Percentiles rank a stretch among this genome's conserved stretches.
Evolutionary conservation across 1,140 invertebrate species (phyloP).

Genomic region (Lordiphosa clarofinis): DNA sequence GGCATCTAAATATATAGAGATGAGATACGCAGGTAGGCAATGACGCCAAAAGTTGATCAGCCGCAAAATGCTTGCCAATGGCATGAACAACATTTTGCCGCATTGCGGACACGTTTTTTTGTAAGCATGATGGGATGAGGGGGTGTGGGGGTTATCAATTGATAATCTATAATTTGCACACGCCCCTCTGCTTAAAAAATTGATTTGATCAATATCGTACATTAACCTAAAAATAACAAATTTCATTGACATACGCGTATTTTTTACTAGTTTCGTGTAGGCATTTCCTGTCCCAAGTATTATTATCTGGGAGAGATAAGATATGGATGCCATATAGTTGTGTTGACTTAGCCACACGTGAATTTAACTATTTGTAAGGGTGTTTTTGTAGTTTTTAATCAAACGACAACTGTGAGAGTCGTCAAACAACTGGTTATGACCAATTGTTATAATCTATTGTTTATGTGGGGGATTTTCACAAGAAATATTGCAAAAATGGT

Average conservation of each 20-base stretch:
- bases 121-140: too few species aligned
- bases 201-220: slow-evolving; percentile 32
- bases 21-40: slow-evolving; percentile 27
- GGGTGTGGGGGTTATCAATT: slow-evolving; percentile 2
- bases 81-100: too few species aligned
- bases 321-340: neutral
- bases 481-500: too few species aligned
- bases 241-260: slow-evolving; percentile 18
- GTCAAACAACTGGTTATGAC: neutral
- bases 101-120: too few species aligned
- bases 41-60: slow-evolving; percentile 43
- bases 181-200: slow-evolving; percentile 8
- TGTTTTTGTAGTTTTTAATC: slow-evolving; percentile 3
- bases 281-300: slow-evolving; percentile 5
- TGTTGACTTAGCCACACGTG: neutral
- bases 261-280: neutral
- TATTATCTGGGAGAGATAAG: slow-evolving; percentile 4
- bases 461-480: neutral
- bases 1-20: slow-evolving; percentile 44
- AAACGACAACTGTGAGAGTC: neutral
- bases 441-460: slow-evolving; percentile 1
- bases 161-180: slow-evolving; percentile 23
- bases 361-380: neutral
- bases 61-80: neutral
- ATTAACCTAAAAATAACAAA: slow-evolving; percentile 39